Percentiles rank a stretch among this genome's conserved stretches.
phyloP scores from a whole-genome alignment of 2,113 vertebrate genomes.

The Apodemus sylvaticus region DNA sequence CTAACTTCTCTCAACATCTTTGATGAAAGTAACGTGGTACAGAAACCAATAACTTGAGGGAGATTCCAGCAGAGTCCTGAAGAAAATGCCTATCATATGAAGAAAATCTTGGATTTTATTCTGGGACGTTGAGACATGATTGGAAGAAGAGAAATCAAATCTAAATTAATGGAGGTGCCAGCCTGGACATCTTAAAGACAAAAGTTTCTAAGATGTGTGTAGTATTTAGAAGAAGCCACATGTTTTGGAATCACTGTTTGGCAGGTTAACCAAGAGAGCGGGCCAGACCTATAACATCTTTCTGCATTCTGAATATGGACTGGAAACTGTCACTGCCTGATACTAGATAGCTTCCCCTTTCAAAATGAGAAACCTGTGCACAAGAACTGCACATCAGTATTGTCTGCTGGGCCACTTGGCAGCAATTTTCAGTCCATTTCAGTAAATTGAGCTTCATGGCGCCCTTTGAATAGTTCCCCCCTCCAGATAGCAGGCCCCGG shows the following conservation, averaged over 20 bases:
- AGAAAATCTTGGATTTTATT: slow-evolving; percentile 21
- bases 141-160: neutral
- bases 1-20: neutral
- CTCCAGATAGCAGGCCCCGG: neutral
- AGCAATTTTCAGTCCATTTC: slow-evolving; percentile 72
- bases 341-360: slow-evolving; percentile 6
- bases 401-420: slow-evolving; percentile 59
- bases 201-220: neutral
- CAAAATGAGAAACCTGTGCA: slow-evolving; percentile 53
- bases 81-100: neutral
- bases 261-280: neutral
- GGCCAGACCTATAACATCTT: neutral
- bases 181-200: neutral
- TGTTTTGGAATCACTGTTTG: neutral
- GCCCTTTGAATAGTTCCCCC: slow-evolving; percentile 51
- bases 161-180: neutral
- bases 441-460: slow-evolving; percentile 65
- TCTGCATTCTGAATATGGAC: neutral
- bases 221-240: neutral
- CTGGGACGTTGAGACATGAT: neutral
- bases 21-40: slow-evolving; percentile 32
- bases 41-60: slow-evolving; percentile 24
- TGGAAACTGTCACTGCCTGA: neutral
- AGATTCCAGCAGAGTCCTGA: neutral
- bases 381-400: slow-evolving; percentile 22